phyloP scores from a whole-genome alignment of 2,888 invertebrate genomes.

The Spodoptera littoralis region DNA sequence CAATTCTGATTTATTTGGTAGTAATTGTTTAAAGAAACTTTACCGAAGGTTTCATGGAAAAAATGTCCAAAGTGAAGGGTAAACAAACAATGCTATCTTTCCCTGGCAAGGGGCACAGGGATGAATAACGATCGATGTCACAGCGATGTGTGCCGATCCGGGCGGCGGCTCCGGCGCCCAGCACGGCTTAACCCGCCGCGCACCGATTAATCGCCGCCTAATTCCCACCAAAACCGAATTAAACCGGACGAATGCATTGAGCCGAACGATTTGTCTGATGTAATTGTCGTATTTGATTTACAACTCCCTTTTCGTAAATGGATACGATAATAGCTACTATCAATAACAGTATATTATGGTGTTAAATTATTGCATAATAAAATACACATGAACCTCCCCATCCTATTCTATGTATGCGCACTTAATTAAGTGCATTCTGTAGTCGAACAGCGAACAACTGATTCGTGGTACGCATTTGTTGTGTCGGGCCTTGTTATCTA shows the following conservation, averaged over 20 bases:
- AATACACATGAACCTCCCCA: slow-evolving; percentile 20
- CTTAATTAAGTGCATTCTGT: slow-evolving; percentile 16
- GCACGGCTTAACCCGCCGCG: slow-evolving; percentile 82
- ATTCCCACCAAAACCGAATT: slow-evolving; percentile 87
- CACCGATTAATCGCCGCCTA: slow-evolving; percentile 86
- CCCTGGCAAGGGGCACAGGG: slow-evolving; percentile 75
- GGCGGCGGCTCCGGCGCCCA: slow-evolving; percentile 62
- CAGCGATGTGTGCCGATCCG: slow-evolving; percentile 85
- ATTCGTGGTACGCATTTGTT: slow-evolving; percentile 32
- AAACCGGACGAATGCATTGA: slow-evolving; percentile 87
- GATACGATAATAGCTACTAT: slow-evolving; percentile 24
- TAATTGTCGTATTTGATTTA: slow-evolving; percentile 78
- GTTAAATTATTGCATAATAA: slow-evolving; percentile 26
- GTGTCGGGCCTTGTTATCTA: slow-evolving; percentile 44
- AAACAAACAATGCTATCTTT: slow-evolving; percentile 79
- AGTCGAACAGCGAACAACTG: slow-evolving; percentile 21
- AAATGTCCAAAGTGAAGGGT: slow-evolving; percentile 66
- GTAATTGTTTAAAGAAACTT: slow-evolving; percentile 3
- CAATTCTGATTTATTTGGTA: background rate
- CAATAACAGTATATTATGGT: slow-evolving; percentile 26
- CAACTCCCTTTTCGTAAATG: slow-evolving; percentile 51
- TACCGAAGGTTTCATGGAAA: slow-evolving; percentile 36
- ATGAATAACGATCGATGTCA: slow-evolving; percentile 88
- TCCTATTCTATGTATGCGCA: slow-evolving; percentile 4
- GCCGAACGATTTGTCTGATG: slow-evolving; percentile 86